Evolutionary conservation across 2,888 invertebrate species (phyloP).

Genomic region (Spatulosminthurus flaviceps): DNA sequence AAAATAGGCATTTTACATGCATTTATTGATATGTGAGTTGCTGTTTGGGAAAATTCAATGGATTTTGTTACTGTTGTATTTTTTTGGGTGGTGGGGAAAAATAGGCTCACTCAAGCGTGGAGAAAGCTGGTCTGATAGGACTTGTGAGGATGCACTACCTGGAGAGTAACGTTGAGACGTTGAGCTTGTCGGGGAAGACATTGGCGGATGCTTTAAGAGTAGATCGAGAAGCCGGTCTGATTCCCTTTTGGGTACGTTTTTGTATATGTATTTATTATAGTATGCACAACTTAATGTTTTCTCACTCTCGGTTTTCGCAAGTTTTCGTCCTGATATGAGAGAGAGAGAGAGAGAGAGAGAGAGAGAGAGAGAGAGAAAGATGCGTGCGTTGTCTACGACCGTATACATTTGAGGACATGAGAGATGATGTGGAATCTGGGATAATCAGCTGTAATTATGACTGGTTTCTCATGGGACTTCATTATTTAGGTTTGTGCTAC

Average conservation of each 20-base stretch:
- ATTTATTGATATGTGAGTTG: no score
- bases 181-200: slow-evolving; percentile 83
- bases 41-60: not conserved
- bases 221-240: slow-evolving; percentile 78
- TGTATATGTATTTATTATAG: no score
- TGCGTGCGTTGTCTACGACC: no score
- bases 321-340: no score
- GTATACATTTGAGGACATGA: not conserved
- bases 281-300: slow-evolving; percentile 21
- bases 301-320: no score
- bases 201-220: slow-evolving; percentile 79
- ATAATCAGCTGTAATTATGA: slow-evolving; percentile 48
- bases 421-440: slow-evolving; percentile 5
- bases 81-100: not conserved
- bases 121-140: slow-evolving; percentile 94
- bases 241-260: slow-evolving; percentile 91
- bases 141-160: slow-evolving; percentile 92
- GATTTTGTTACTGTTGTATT: no score
- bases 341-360: no score
- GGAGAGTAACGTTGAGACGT: slow-evolving; percentile 81
- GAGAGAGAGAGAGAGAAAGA: no score
- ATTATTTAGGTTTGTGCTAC: slow-evolving; percentile 86
- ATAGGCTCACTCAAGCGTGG: slow-evolving; percentile 91
- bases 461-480: slow-evolving; percentile 55
- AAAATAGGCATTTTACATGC: no score